Percentiles rank a stretch among this genome's conserved stretches.
phyloP scores from a whole-genome alignment of 2,888 invertebrate species.

The Thymelicus lineola region DNA sequence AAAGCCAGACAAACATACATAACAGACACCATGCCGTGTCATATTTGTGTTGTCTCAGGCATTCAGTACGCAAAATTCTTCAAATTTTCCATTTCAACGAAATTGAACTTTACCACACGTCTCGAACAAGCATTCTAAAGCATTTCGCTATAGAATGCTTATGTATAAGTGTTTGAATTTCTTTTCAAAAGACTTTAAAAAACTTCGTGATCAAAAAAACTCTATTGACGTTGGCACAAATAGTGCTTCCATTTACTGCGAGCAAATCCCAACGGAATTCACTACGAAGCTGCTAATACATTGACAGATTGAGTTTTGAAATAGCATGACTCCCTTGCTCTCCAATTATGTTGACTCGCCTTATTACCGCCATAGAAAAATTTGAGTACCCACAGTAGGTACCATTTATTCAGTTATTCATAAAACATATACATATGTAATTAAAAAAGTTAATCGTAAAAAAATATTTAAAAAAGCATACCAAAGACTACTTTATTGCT shows the following conservation, averaged over 20 bases:
- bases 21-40: too few species aligned
- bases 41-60: too few species aligned
- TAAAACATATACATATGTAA: too few species aligned
- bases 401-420: too few species aligned
- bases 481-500: too few species aligned
- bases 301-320: conserved; percentile 11
- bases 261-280: conserved; percentile 4
- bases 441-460: too few species aligned
- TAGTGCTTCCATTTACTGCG: conserved; percentile 9
- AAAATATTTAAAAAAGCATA: too few species aligned
- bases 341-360: conserved; percentile 3
- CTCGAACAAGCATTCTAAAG: not conserved
- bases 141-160: not conserved
- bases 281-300: conserved; percentile 5
- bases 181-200: not conserved
- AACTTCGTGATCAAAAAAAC: conserved; percentile 1
- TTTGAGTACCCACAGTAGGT: too few species aligned
- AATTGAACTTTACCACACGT: not conserved
- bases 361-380: not conserved
- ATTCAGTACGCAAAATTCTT: not conserved
- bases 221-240: conserved; percentile 4
- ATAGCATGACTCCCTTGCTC: not conserved
- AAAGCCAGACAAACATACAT: too few species aligned
- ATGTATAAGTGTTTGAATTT: conserved; percentile 2
- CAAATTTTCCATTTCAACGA: not conserved